Evolutionary conservation across 2,113 vertebrate species (phyloP), one percentile per base, ranked within the genome.

Genomic region (Ranitomeya imitator): DNA sequence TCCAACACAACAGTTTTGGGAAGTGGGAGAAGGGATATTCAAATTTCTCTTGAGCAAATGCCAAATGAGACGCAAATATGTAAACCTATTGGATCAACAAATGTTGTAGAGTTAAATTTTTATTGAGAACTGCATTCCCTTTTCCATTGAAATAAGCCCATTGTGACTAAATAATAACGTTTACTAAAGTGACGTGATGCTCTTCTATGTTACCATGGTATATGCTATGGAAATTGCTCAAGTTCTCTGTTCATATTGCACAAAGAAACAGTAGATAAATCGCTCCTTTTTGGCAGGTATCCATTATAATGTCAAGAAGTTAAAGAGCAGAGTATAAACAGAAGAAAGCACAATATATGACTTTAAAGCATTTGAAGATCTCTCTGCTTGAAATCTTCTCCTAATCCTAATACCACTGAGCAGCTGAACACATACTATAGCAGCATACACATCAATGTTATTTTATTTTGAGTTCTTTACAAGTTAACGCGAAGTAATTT

Each of bases 251-350:
- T 80, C 31, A 80, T 57, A 61, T 37, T 31, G 79, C 57, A 81
- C 8, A 60, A 81, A 60, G 55, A 61, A 81, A 61, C 79, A 61
- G 57, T 37, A 60, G 79, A 52, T 5, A 76, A 9, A 52, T 76
- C 37, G 45, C 73, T 76, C 37, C 73, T 37, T 81, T 37, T 61
- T 81, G 55, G 79, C 79, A 81, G 57, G 79, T 57, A 81, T 31
- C 79, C 79, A 81, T 81, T 81, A 81, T 31, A 60, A 81, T 60
- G 31, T 81, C 79, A 81, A 81, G 55, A 81, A 60, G 79, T 81
- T 61, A 81, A 60, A 59, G 18, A 61, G 79, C 15, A 81, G n/a
- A 59, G 54, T 8, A 79, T 57, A n/a, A 16, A 23, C 55, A 80
- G 57, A 60, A 31, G 78, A 80, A 80, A 31, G 71, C 31, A 51